phyloP scores from a whole-genome alignment of 1,140 invertebrate species.

The Aphelenchoides fujianensis region DNA sequence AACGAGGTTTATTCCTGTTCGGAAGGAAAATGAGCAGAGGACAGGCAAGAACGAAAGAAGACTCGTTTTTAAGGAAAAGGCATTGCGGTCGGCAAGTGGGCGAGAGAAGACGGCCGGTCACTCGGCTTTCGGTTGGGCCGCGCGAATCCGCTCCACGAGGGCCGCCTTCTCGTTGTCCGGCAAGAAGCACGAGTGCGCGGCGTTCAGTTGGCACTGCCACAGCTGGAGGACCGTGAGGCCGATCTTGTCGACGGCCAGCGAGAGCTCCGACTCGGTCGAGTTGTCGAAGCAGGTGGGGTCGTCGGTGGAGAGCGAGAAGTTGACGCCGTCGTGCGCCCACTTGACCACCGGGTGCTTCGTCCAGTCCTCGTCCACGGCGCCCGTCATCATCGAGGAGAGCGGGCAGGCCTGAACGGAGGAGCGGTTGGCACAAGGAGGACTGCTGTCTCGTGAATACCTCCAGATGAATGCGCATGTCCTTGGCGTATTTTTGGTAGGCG shows the following conservation, averaged over 20 bases:
- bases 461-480: slow-evolving; percentile 65
- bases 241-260: slow-evolving; percentile 63
- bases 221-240: slow-evolving; percentile 63
- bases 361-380: slow-evolving; percentile 63
- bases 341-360: slow-evolving; percentile 62
- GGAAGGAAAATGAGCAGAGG: too few relatives aligned
- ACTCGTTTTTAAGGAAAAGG: too few relatives aligned
- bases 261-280: slow-evolving; percentile 66
- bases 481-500: slow-evolving; percentile 64
- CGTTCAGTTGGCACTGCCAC: slow-evolving; percentile 65
- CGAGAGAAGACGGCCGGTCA: not conserved
- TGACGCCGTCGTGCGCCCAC: slow-evolving; percentile 68
- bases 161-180: slow-evolving; percentile 65
- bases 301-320: slow-evolving; percentile 70
- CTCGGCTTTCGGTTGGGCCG: not conserved
- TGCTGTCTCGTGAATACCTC: slow-evolving; percentile 60
- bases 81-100: too few relatives aligned
- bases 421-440: not conserved
- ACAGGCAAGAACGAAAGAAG: too few relatives aligned
- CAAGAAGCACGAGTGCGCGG: slow-evolving; percentile 65
- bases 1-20: too few relatives aligned
- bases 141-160: slow-evolving; percentile 54
- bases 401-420: slow-evolving; percentile 64
- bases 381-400: slow-evolving; percentile 68
- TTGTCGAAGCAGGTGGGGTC: slow-evolving; percentile 68